These are phyloP conservation scores for Cynocephalus volans DNA, from an alignment of 2,113 vertebrate genomes.

Conservation along the genomic window DNA sequence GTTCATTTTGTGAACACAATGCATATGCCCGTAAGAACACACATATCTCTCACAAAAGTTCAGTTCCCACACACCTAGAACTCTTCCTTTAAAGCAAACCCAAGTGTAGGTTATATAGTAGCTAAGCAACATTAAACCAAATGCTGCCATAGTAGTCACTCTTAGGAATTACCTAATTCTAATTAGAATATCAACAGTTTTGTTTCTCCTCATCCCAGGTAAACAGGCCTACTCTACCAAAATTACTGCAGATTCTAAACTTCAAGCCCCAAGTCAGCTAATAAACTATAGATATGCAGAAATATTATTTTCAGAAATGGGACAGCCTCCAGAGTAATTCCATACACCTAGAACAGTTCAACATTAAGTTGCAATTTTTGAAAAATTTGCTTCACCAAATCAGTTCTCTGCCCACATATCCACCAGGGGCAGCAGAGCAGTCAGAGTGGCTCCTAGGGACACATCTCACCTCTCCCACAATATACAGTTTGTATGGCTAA, in stretches of 20 bases:
- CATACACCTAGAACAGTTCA: slow-evolving; percentile 7
- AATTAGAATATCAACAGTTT: neutral
- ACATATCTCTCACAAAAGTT: slow-evolving; percentile 4
- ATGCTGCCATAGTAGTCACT: neutral
- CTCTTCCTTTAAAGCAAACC: neutral
- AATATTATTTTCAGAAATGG: neutral
- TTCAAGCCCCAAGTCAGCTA: neutral
- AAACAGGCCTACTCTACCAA: slow-evolving; percentile 35
- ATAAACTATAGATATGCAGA: neutral
- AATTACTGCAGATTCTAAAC: neutral
- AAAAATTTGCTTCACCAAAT: slow-evolving; percentile 30
- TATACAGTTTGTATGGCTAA: neutral
- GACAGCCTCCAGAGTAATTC: neutral
- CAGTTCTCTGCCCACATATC: neutral
- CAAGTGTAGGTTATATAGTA: neutral
- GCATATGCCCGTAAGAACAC: neutral
- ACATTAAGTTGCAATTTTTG: slow-evolving; percentile 17
- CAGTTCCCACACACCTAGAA: neutral
- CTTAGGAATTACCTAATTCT: neutral
- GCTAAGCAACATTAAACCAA: slow-evolving; percentile 44
- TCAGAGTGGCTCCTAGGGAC: neutral
- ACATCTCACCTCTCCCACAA: neutral
- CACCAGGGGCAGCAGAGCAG: slow-evolving; percentile 14
- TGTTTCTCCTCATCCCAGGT: slow-evolving; percentile 8
- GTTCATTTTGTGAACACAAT: neutral